phyloP scores from a whole-genome alignment of 2,113 vertebrate species.

The Argyrosomus japonicus region DNA sequence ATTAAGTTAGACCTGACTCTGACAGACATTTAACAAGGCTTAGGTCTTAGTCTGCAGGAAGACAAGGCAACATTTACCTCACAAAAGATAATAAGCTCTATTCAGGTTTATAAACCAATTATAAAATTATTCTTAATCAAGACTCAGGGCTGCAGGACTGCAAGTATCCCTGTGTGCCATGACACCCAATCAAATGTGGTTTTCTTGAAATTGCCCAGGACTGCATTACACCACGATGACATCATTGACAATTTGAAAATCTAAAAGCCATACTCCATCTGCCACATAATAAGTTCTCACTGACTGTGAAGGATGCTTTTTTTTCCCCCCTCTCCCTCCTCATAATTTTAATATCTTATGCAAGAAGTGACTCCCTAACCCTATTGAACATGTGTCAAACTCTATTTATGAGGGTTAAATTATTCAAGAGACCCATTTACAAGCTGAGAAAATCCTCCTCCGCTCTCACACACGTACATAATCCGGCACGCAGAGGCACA shows the following conservation, averaged over 20 bases:
- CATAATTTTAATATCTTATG: constrained; percentile 54
- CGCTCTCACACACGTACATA: constrained; percentile 7
- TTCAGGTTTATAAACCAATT: constrained; percentile 36
- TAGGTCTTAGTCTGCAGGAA: constrained; percentile 24
- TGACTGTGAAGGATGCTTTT: constrained; percentile 29
- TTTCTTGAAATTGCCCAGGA: constrained; percentile 57
- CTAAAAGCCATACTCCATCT: constrained; percentile 54
- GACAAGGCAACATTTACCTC: constrained; percentile 19
- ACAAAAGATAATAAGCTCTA: constrained; percentile 17
- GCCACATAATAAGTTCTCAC: constrained; percentile 26
- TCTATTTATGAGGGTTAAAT: constrained; percentile 72
- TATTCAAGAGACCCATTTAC: constrained; percentile 69
- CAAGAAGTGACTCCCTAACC: constrained; percentile 49
- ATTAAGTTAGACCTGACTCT: constrained; percentile 57
- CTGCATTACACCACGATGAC: constrained; percentile 68
- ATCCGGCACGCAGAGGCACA: constrained; percentile 26
- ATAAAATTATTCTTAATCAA: constrained; percentile 21
- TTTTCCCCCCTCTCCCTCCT: background rate
- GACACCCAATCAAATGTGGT: constrained; percentile 21
- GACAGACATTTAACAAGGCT: constrained; percentile 50
- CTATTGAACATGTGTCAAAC: constrained; percentile 63
- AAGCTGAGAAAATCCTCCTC: constrained; percentile 35
- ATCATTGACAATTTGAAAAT: constrained; percentile 61
- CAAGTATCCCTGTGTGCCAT: background rate
- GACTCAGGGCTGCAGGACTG: constrained; percentile 43